phyloP scores from a whole-genome alignment of 2,797 vertebrate species.

The Pteropus rufus region DNA sequence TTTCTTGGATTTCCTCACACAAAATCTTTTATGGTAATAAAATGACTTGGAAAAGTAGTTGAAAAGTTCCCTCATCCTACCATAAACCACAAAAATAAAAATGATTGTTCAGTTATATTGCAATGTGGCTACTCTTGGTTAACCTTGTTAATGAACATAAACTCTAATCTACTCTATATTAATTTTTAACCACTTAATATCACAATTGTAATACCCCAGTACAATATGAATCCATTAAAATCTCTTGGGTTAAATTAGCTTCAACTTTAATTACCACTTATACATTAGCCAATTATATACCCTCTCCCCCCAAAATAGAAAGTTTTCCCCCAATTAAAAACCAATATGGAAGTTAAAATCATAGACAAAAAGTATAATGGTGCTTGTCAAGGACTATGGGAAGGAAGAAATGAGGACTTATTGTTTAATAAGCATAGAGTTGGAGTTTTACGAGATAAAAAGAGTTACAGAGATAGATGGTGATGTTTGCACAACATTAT shows the following conservation, averaged over 20 bases:
- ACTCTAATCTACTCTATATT: neutral
- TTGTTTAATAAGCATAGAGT: neutral
- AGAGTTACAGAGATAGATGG: neutral
- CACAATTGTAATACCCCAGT: slow-evolving; percentile 2
- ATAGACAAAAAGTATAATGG: neutral
- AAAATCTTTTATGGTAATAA: slow-evolving; percentile 2
- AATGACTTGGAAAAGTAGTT: slow-evolving; percentile 38
- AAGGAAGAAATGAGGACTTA: neutral
- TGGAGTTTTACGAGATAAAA: neutral
- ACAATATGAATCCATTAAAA: slow-evolving; percentile 34
- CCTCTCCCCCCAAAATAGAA: neutral
- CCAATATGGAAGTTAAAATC: neutral
- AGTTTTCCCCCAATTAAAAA: slow-evolving; percentile 34
- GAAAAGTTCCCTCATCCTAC: neutral
- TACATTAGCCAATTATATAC: neutral
- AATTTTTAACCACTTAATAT: slow-evolving; percentile 4
- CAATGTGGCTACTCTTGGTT: neutral
- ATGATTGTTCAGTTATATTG: slow-evolving; percentile 39
- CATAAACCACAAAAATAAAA: slow-evolving; percentile 45
- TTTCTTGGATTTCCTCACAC: slow-evolving; percentile 3
- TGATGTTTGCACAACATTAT: neutral
- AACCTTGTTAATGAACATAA: neutral
- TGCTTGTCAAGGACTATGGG: neutral
- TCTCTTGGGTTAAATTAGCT: neutral
- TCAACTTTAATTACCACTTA: slow-evolving; percentile 48